These are phyloP conservation scores for Carapus acus DNA, from an alignment of 2,797 vertebrate genomes.

Conservation along the genomic window DNA sequence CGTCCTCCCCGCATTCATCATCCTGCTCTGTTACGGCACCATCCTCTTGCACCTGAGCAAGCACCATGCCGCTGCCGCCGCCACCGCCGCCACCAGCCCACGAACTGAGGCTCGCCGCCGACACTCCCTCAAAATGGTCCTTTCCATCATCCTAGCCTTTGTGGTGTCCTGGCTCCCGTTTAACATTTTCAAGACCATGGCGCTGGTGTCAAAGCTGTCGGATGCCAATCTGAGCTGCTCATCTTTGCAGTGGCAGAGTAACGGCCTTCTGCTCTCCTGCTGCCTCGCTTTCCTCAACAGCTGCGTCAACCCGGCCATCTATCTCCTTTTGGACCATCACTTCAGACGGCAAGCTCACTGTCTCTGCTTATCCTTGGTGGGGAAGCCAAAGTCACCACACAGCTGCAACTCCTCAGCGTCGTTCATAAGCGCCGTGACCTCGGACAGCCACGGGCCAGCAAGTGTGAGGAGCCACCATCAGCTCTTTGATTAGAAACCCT, in stretches of 20 bases:
- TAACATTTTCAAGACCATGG: conserved; percentile 71
- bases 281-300: conserved; percentile 85
- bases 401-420: conserved; percentile 50
- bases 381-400: conserved; percentile 23
- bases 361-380: conserved; percentile 38
- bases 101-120: conserved; percentile 59
- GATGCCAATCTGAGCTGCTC: conserved; percentile 22
- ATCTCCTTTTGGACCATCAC: conserved; percentile 77
- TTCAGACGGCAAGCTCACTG: conserved; percentile 64
- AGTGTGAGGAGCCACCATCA: conserved; percentile 45
- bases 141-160: conserved; percentile 76
- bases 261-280: conserved; percentile 68
- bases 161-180: conserved; percentile 84
- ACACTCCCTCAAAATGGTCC: conserved; percentile 80
- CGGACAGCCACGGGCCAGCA: conserved; percentile 51
- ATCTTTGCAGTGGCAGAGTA: conserved; percentile 4
- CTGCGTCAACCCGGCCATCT: conserved; percentile 82
- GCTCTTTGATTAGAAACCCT: conserved; percentile 21
- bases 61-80: conserved; percentile 43
- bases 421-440: conserved; percentile 46
- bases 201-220: conserved; percentile 50
- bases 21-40: conserved; percentile 77
- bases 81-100: conserved; percentile 43
- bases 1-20: conserved; percentile 72
- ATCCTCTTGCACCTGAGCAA: conserved; percentile 71